Conservation (phyloP, 2,888 invertebrate genomes). For the Drosophila greeni region DNA sequence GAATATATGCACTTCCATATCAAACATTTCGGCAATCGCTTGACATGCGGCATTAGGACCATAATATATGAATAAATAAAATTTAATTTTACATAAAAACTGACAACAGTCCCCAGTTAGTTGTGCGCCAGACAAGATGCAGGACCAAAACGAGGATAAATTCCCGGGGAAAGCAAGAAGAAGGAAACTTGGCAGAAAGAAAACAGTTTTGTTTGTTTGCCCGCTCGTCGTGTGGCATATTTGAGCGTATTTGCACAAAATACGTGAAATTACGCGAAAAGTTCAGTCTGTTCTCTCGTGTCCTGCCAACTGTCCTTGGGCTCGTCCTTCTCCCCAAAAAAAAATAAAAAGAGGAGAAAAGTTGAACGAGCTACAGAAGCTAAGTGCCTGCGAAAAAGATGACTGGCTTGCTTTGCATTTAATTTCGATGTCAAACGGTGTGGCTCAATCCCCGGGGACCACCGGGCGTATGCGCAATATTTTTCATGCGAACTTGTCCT, state of each 20-base stretch:
- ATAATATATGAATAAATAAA: conserved; percentile 67
- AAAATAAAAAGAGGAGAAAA: conserved; percentile 13
- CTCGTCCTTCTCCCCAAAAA: neutral
- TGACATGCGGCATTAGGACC: conserved; percentile 56
- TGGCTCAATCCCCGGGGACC: conserved; percentile 12
- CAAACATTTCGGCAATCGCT: conserved; percentile 35
- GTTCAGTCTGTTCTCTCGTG: conserved; percentile 38
- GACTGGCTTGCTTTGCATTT: conserved; percentile 57
- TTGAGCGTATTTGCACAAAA: conserved; percentile 69
- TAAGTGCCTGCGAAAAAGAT: conserved; percentile 30
- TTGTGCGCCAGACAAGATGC: conserved; percentile 22
- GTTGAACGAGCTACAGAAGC: conserved; percentile 4
- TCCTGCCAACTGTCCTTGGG: conserved; percentile 39
- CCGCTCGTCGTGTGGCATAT: conserved; percentile 58
- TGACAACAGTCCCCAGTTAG: conserved; percentile 54
- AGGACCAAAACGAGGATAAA: conserved; percentile 1
- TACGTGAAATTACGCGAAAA: conserved; percentile 71
- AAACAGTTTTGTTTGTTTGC: conserved; percentile 45
- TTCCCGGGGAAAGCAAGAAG: conserved; percentile 13
- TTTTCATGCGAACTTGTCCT: conserved; percentile 18
- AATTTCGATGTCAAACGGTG: conserved; percentile 58
- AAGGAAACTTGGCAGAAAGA: conserved; percentile 29
- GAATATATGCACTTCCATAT: neutral
- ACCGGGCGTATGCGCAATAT: conserved; percentile 49
- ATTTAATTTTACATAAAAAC: conserved; percentile 67